Evolutionary conservation across 2,797 vertebrate genomes (phyloP).

Genomic region (Sebastes jordani): DNA sequence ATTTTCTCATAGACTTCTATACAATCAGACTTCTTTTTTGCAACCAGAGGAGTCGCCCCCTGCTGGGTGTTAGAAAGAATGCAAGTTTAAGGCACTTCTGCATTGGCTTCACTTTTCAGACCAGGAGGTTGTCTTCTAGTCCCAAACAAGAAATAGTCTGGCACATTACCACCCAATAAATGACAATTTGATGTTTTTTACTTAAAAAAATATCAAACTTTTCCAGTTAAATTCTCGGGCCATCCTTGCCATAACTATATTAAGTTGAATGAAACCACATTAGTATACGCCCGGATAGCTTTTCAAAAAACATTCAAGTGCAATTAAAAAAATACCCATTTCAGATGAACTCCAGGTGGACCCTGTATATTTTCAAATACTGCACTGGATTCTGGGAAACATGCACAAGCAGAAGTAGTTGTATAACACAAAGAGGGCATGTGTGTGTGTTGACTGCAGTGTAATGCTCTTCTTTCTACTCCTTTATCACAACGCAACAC

Average conservation of each 20-base stretch:
- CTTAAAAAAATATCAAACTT: neutral
- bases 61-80: neutral
- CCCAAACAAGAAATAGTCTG: neutral
- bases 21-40: neutral
- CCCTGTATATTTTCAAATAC: neutral
- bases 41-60: neutral
- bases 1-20: neutral
- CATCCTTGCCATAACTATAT: neutral
- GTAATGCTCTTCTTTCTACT: neutral
- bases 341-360: neutral
- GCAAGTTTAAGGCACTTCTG: neutral
- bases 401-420: neutral
- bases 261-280: neutral
- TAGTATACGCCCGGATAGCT: neutral
- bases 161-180: neutral
- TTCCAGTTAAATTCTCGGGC: neutral
- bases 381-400: neutral
- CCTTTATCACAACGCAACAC: constrained; percentile 18
- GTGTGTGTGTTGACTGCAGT: constrained; percentile 2
- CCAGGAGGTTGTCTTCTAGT: neutral
- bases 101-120: neutral
- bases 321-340: neutral
- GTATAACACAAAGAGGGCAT: neutral
- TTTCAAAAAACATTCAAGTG: neutral
- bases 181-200: neutral